phyloP scores from a whole-genome alignment of 2,888 invertebrate genomes.

The Acronicta psi region DNA sequence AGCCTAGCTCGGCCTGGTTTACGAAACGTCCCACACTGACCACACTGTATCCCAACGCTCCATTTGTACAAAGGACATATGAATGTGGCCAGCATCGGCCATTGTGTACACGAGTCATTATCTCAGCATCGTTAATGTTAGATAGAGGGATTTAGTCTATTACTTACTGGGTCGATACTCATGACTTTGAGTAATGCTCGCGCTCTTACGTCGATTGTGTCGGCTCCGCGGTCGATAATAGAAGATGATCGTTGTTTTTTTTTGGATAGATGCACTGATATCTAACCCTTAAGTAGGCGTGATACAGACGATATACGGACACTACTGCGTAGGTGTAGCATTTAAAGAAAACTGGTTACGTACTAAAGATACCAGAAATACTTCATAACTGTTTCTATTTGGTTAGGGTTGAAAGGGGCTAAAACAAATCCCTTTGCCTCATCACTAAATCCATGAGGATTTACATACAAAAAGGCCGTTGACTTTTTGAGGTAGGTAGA shows the following conservation, averaged over 20 bases:
- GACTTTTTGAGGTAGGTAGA: too few relatives aligned
- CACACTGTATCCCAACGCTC: background rate
- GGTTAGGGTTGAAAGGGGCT: too few relatives aligned
- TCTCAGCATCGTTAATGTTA: slow-evolving; percentile 26
- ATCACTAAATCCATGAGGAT: too few relatives aligned
- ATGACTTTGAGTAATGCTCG: slow-evolving; percentile 43
- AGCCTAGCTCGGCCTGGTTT: slow-evolving; percentile 8
- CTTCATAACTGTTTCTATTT: too few relatives aligned
- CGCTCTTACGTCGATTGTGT: slow-evolving; percentile 19
- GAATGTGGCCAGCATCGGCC: slow-evolving; percentile 9
- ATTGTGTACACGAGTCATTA: slow-evolving; percentile 28
- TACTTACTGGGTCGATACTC: slow-evolving; percentile 23
- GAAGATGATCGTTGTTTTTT: background rate
- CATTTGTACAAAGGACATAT: slow-evolving; percentile 6
- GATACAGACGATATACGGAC: too few relatives aligned
- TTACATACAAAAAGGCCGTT: too few relatives aligned
- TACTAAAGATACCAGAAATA: too few relatives aligned
- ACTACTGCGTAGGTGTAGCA: too few relatives aligned
- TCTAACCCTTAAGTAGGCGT: too few relatives aligned
- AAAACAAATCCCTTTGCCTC: too few relatives aligned
- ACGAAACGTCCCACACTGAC: slow-evolving; percentile 7
- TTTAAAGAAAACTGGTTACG: too few relatives aligned
- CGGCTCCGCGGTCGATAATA: slow-evolving; percentile 4
- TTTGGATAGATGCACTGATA: too few relatives aligned
- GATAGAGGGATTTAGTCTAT: slow-evolving; percentile 38